Conservation (phyloP, 2,797 vertebrate species). For the Manis crassicaudata region DNA sequence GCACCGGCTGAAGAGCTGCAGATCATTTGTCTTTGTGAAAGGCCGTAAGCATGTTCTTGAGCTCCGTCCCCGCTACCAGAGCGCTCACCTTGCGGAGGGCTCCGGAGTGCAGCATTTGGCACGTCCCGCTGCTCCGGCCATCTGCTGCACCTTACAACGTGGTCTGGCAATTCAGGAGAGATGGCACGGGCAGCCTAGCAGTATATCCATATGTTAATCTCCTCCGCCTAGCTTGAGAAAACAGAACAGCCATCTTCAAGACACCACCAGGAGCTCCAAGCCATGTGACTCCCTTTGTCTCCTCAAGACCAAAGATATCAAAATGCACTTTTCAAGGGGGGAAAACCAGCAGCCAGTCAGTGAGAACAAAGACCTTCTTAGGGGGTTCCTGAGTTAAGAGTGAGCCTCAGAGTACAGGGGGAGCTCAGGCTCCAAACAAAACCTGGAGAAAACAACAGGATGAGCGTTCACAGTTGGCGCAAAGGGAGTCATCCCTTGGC, state of each 20-base stretch:
- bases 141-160: slow-evolving; percentile 61
- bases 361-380: not conserved
- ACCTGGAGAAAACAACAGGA: accelerated
- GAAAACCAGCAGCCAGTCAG: not conserved
- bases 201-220: slow-evolving; percentile 69
- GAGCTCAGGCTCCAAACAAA: accelerated
- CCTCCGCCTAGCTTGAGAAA: slow-evolving; percentile 40
- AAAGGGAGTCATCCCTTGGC: not conserved
- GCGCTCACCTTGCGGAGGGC: slow-evolving; percentile 54
- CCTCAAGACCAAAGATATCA: not conserved
- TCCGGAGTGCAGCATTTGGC: slow-evolving; percentile 60
- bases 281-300: slow-evolving; percentile 29
- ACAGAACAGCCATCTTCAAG: slow-evolving; percentile 53
- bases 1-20: slow-evolving; percentile 59
- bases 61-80: not conserved
- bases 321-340: not conserved
- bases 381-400: not conserved
- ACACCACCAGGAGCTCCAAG: not conserved
- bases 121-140: slow-evolving; percentile 62
- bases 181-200: slow-evolving; percentile 53
- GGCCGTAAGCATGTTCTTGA: slow-evolving; percentile 44
- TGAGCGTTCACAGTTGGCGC: accelerated
- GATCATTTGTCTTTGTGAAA: slow-evolving; percentile 75
- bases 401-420: not conserved
- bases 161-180: slow-evolving; percentile 66